phyloP scores from a whole-genome alignment of 2,888 invertebrate species.

The Dexiosoma caninum region DNA sequence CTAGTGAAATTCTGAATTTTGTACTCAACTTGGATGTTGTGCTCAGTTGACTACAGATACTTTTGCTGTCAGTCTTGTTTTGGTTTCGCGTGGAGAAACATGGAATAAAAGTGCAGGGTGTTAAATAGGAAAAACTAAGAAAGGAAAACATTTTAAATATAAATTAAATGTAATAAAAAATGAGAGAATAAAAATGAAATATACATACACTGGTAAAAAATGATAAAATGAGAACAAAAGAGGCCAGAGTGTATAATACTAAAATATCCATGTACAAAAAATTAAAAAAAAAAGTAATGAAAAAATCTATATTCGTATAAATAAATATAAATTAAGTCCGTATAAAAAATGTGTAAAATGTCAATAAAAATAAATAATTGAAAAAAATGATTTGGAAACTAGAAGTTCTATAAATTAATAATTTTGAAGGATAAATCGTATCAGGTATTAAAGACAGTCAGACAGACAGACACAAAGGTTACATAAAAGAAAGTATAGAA shows the following conservation, averaged over 20 bases:
- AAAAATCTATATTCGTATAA: not conserved
- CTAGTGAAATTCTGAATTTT: constrained; percentile 14
- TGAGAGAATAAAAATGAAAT: constrained; percentile 40
- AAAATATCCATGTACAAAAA: constrained; percentile 38
- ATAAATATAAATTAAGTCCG: not conserved
- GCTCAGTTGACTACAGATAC: constrained; percentile 31
- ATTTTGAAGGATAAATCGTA: constrained; percentile 31
- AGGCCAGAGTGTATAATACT: constrained; percentile 42
- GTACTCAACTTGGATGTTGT: constrained; percentile 22
- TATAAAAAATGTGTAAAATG: not conserved
- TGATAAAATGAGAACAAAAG: constrained; percentile 48
- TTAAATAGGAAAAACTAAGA: too few species aligned
- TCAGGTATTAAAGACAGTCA: not conserved
- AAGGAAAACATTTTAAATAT: constrained; percentile 18
- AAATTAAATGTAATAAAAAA: constrained; percentile 22
- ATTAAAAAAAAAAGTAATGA: constrained; percentile 32
- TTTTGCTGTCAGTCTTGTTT: constrained; percentile 69
- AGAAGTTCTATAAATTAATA: not conserved
- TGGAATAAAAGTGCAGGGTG: constrained; percentile 24
- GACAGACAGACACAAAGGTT: constrained; percentile 12
- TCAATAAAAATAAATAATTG: constrained; percentile 8
- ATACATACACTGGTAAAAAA: constrained; percentile 12
- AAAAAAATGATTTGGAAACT: too few species aligned
- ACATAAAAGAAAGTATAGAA: constrained; percentile 33
- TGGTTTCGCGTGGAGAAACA: constrained; percentile 70